Base-by-base conservation (phyloP, 2,113 vertebrate genomes). In the Halichoeres trimaculatus region DNA sequence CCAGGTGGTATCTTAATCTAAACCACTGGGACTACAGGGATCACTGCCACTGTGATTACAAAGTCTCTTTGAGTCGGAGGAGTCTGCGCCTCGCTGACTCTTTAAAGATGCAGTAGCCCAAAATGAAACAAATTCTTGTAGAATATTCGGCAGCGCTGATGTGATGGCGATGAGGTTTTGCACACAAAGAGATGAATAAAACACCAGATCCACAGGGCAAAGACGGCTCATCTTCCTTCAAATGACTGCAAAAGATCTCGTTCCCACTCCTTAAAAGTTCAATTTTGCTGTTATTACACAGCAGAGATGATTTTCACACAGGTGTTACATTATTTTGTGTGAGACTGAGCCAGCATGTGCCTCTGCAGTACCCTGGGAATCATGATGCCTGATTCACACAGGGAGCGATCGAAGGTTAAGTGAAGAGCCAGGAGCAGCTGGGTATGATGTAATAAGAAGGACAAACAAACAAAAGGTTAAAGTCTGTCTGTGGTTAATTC, bases 1-100 rank as follows among this genome's bases (percentile, higher is more conserved):
- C 51, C 73, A 81, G 77, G 77, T 59, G 75, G 72, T 55, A 26
- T 72, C 14, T 55, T 20, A 56, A 48, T 17, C 45, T 48, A 48
- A 48, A 26, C 23, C 40, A 4, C 62, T 35, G 60, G 26, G 59
- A 68, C 64, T 0, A 71, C 48, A n/a, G 52, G 45, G 34, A 71
- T 56, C 20, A 30, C 35, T 47, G 41, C 17, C 24, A 38, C 57
- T 13, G 8, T 68, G 54, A 59, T 80, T 34, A 48, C 24, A 23
- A 60, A 73, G 47, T 53, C 52, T 73, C 20, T 56, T 6, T 20
- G 19, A 66, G 52, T 36, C n/a, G 36, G 10, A n/a, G 47, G 10
- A 45, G 36, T 61, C 12, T 20, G 23, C 55, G 36, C 47, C 23
- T 43, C 51, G 16, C 16, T 51, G 5, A 58, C 51, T 59, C 30